Conservation (phyloP, 2,797 vertebrate species). For the Gephyroberyx darwinii region DNA sequence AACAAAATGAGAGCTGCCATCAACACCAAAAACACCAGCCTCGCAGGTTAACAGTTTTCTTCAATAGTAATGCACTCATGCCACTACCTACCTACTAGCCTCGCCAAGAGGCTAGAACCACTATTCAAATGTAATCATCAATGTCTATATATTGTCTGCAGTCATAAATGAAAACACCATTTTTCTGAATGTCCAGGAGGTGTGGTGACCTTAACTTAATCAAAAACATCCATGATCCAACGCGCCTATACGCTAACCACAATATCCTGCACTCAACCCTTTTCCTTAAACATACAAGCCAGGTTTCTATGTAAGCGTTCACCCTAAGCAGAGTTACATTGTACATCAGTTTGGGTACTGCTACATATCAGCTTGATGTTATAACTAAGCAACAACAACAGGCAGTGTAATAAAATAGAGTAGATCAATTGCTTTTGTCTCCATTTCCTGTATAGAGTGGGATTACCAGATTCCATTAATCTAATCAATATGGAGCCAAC, state of each 20-base stretch:
- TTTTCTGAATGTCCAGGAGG: neutral
- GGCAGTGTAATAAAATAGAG: constrained; percentile 36
- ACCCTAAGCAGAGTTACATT: neutral
- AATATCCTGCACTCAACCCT: neutral
- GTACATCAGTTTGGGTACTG: neutral
- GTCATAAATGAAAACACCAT: neutral
- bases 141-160: neutral
- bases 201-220: neutral
- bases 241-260: neutral
- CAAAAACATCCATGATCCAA: neutral
- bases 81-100: constrained; percentile 45
- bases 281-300: neutral
- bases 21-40: constrained; percentile 24
- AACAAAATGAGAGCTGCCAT: constrained; percentile 48
- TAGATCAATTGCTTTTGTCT: constrained; percentile 54
- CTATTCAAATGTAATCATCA: neutral
- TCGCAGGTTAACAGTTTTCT: neutral
- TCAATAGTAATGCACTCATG: constrained; percentile 12
- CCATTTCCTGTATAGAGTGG: constrained; percentile 52
- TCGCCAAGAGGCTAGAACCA: neutral
- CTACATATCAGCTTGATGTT: constrained; percentile 26
- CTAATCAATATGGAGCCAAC: constrained; percentile 52
- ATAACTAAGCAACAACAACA: constrained; percentile 16
- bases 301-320: constrained; percentile 9
- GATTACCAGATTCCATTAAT: constrained; percentile 49